A percentile compares a stretch with the other conserved stretches of the same genome.
These are phyloP conservation scores for Atethmia centrago DNA, from an alignment of 2,888 invertebrate genomes.

Conservation along the genomic window DNA sequence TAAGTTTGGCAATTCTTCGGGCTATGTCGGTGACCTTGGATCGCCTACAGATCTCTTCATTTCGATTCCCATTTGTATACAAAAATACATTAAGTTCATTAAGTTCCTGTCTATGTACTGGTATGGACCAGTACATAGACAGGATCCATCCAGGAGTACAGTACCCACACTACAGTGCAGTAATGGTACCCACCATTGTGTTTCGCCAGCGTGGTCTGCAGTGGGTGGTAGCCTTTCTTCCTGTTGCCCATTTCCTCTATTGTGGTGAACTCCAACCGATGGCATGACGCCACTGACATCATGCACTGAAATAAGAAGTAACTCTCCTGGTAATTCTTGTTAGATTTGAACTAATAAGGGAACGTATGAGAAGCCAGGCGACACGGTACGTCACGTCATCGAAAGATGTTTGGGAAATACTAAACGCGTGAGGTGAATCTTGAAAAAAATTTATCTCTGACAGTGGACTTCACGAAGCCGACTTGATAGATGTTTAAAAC, in stretches of 20 bases:
- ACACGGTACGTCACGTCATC: not conserved
- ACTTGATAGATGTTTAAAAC: not conserved
- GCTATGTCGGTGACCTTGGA: too few species aligned
- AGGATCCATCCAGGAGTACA: conserved; percentile 95
- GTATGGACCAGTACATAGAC: conserved; percentile 93
- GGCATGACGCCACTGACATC: conserved; percentile 90
- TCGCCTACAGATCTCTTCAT: too few species aligned
- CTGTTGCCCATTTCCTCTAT: conserved; percentile 93
- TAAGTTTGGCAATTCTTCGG: too few species aligned
- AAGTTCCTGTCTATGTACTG: too few species aligned
- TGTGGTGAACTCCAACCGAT: conserved; percentile 92
- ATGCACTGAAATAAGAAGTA: conserved; percentile 68
- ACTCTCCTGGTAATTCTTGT: not conserved
- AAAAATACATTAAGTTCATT: not conserved
- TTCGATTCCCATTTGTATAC: too few species aligned
- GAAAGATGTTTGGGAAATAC: not conserved
- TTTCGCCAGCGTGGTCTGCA: conserved; percentile 91
- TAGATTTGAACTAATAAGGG: not conserved
- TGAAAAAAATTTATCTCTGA: not conserved
- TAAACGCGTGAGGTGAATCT: not conserved
- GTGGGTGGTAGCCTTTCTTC: conserved; percentile 91
- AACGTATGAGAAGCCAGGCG: not conserved
- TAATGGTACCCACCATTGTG: too few species aligned
- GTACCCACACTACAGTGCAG: conserved; percentile 93
- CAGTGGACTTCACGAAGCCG: not conserved